Base-by-base conservation (phyloP, 1,140 invertebrate genomes). In the Drosophila takahashii region DNA sequence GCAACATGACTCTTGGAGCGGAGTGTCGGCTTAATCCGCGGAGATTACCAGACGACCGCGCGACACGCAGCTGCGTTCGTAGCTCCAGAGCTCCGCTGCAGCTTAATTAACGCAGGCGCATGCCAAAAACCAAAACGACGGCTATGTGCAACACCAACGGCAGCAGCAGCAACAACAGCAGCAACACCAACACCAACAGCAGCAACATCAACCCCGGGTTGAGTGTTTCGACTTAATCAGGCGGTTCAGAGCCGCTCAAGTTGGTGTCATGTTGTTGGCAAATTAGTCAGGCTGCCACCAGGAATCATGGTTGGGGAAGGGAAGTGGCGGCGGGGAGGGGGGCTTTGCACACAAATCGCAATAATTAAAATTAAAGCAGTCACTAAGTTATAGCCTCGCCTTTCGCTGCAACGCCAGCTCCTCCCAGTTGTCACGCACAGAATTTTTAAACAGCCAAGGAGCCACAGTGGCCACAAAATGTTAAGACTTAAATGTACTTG, bases 351-450 rank as follows among this genome's bases (percentile, higher is more conserved):
- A 56, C 73, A 61, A 69, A 60, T 77, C 57, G 78, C 74, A 64
- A 76, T 87, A 86, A 86, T 86, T 86, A 86, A 86, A 86, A 86
- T 83, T 86, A 87, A 86, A 83, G 84, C 83, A 87, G 65, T 77
- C 71, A 69, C 83, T 79, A 86, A 86, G 61, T 79, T 87, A 78
- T 76, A 52, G 57, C 44, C 67, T 57, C 37, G 64, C 66, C 66
- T 57, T 58, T 29, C 13, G 50, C 41, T 15, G n/a, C 34, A 32
- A 37, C 42, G 26, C 7, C 37, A 58, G 29, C 59, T 45, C 29
- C 71, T 27, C 37, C 56, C 13, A 32, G 62, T 56, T 57, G 66
- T 57, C 66, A 70, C 64, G 50, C 66, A 39, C 51, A 16, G 42
- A 47, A 47, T 56, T 54, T 56, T 56, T 37, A 42, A 34, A 22